Evolutionary conservation across 1,140 invertebrate species (phyloP).

Genomic region (Hyphantria cunea): DNA sequence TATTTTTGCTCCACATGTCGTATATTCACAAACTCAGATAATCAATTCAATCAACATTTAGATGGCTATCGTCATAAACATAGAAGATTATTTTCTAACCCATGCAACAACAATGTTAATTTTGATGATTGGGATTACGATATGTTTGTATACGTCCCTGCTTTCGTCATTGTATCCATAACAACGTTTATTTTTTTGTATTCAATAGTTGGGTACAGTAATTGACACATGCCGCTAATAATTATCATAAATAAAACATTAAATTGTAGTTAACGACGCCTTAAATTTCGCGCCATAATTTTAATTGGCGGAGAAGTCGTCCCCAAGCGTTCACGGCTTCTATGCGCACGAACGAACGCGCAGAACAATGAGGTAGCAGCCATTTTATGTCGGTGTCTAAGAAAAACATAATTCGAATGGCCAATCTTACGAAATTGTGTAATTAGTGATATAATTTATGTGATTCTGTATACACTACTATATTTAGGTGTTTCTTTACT

Average conservation of each 20-base stretch:
- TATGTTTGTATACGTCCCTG: slow-evolving; percentile 50
- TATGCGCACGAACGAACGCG: slow-evolving; percentile 82
- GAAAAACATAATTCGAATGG: slow-evolving; percentile 83
- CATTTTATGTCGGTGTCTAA: slow-evolving; percentile 82
- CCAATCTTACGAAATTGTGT: slow-evolving; percentile 82
- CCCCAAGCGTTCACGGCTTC: slow-evolving; percentile 82
- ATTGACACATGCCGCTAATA: slow-evolving; percentile 43
- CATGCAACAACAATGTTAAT: slow-evolving; percentile 34
- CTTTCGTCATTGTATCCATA: slow-evolving; percentile 52
- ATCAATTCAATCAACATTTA: slow-evolving; percentile 69
- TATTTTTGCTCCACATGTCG: slow-evolving; percentile 62
- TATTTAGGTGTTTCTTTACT: slow-evolving; percentile 76
- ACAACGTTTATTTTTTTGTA: slow-evolving; percentile 67
- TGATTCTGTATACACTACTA: slow-evolving; percentile 74
- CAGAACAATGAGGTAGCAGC: slow-evolving; percentile 82
- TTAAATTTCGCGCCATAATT: slow-evolving; percentile 82
- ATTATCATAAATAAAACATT: slow-evolving; percentile 57
- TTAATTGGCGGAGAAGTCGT: slow-evolving; percentile 81
- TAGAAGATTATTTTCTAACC: slow-evolving; percentile 47
- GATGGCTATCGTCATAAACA: slow-evolving; percentile 64
- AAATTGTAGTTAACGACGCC: slow-evolving; percentile 65
- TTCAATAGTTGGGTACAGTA: slow-evolving; percentile 47
- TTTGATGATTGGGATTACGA: slow-evolving; percentile 46
- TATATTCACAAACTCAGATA: slow-evolving; percentile 64
- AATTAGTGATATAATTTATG: slow-evolving; percentile 81